These are phyloP conservation scores for Macaria liturata DNA, from an alignment of 2,888 invertebrate species.

Conservation along the genomic window DNA sequence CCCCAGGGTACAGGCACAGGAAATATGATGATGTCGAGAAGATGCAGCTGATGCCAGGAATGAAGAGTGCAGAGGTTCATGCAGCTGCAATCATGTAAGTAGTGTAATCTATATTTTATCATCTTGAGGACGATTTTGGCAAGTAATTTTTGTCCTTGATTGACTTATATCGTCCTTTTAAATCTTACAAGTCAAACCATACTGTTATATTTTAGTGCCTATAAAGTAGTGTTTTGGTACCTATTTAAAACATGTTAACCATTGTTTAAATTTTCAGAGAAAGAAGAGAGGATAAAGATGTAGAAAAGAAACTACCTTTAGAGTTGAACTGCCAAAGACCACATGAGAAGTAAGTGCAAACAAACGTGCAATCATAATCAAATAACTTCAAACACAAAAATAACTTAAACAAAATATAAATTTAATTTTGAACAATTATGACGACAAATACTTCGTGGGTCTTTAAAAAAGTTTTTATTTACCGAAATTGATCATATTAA, in stretches of 20 bases:
- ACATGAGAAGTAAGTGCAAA: conserved; percentile 52
- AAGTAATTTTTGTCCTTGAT: no score
- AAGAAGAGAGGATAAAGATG: conserved; percentile 42
- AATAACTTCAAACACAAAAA: no score
- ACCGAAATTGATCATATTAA: no score
- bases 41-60: conserved; percentile 39
- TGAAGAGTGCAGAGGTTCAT: conserved; percentile 58
- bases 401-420: no score
- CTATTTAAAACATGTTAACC: not conserved
- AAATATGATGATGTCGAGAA: conserved; percentile 58
- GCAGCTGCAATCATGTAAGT: conserved; percentile 43
- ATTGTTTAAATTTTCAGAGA: conserved; percentile 47
- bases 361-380: not conserved
- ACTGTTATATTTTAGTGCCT: no score
- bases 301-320: conserved; percentile 55
- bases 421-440: no score
- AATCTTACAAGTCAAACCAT: no score
- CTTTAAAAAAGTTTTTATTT: no score
- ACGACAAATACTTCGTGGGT: no score
- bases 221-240: no score
- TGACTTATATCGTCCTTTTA: no score
- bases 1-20: conserved; percentile 46
- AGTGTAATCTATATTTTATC: not conserved
- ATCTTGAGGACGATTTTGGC: no score
- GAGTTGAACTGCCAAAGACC: conserved; percentile 66